Evolutionary conservation across 2,797 vertebrate species (phyloP), one percentile per base, ranked within the genome.

Genomic region (Pempheris klunzingeri): DNA sequence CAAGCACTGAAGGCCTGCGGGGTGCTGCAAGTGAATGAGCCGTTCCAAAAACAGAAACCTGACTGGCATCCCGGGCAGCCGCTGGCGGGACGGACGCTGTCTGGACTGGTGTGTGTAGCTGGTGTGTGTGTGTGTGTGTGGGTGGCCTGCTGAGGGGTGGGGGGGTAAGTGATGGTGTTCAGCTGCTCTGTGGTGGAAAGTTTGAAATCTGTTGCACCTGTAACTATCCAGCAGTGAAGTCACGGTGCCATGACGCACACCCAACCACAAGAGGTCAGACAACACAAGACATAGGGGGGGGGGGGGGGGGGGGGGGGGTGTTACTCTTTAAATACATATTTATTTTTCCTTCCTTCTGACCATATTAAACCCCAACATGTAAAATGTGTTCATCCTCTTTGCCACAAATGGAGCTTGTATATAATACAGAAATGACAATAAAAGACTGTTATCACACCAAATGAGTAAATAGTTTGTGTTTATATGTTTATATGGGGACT

Each of bases 41-140:
- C 61, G 47, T 26, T 80, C 85, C 74, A 71, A 74, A 87, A 85
- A 74, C 80, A 77, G 81, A 80, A 80, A 55, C 39, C 20, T 61
- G 17, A 61, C 17, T 58, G 69, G 77, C 73, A 82, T 83, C 57
- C 66, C 58, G 32, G 14, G 61, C 57, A 50, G 69, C 64, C 30
- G n/a, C 17, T 12, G 13, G 32, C 50, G 26, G 43, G 17, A 24
- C 30, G n/a, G 47, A 39, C 4, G 71, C 26, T 38, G 71, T 49
- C 59, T 50, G 52, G 71, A 54, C 20, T 22, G 26, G 36, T 20
- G 17, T 50, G 61, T 58, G 17, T n/a, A 10, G 24, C 26, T 28
- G 32, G 47, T 9, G 54, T 55, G 67, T 28, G 73, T 54, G 62
- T 28, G 41, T 8, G n/a, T 24, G 61, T 4, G 62, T 53, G 43